phyloP scores from a whole-genome alignment of 2,113 vertebrate genomes.

The Sinocyclocheilus maitianheensis region DNA sequence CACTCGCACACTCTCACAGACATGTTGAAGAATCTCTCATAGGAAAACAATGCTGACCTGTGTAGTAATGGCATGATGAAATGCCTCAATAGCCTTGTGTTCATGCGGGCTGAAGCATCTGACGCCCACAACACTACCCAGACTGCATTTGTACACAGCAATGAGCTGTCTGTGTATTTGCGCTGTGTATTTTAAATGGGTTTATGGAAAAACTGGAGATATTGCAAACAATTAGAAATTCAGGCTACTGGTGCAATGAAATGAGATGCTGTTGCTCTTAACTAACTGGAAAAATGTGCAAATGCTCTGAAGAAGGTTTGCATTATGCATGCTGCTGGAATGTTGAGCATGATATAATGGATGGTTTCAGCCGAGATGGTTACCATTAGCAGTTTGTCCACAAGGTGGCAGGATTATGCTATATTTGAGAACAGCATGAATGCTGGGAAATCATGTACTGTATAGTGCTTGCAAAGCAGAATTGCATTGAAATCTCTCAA shows the following conservation, averaged over 20 bases:
- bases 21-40: slow-evolving; percentile 43
- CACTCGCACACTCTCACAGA: background rate
- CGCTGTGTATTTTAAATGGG: background rate
- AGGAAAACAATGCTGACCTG: slow-evolving; percentile 68
- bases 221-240: background rate
- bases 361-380: background rate
- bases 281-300: slow-evolving; percentile 6
- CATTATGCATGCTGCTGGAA: slow-evolving; percentile 13
- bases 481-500: background rate
- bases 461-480: background rate
- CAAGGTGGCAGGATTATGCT: slow-evolving; percentile 39
- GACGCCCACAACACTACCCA: slow-evolving; percentile 35
- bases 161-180: background rate
- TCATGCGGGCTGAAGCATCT: slow-evolving; percentile 49
- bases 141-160: background rate
- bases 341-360: slow-evolving; percentile 29
- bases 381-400: background rate
- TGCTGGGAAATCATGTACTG: background rate
- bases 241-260: background rate
- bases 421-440: background rate
- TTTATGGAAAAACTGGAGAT: background rate
- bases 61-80: slow-evolving; percentile 63
- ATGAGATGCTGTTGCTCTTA: background rate
- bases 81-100: slow-evolving; percentile 69
- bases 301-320: slow-evolving; percentile 5